phyloP scores from a whole-genome alignment of 2,797 vertebrate genomes.

The Scomberomorus guttatus region DNA sequence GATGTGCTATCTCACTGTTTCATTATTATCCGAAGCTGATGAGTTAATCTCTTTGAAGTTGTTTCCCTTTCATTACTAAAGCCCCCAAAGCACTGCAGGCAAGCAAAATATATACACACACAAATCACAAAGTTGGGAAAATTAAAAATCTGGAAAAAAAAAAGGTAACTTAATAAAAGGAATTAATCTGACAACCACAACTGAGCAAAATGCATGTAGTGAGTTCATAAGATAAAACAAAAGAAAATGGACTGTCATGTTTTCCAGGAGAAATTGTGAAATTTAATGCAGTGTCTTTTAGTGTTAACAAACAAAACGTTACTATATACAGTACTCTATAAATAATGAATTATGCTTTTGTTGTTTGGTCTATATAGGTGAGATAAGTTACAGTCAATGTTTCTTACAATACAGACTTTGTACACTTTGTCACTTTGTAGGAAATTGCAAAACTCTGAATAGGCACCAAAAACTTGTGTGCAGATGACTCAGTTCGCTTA shows the following conservation, averaged over 20 bases:
- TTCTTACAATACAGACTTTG: neutral
- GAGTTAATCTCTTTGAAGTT: constrained; percentile 83
- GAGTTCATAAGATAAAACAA: constrained; percentile 37
- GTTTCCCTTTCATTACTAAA: constrained; percentile 81
- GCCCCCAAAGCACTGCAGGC: constrained; percentile 58
- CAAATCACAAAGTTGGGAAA: constrained; percentile 68
- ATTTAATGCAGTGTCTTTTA: constrained; percentile 13
- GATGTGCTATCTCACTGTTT: constrained; percentile 74
- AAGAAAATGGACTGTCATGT: constrained; percentile 30
- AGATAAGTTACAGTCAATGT: no score
- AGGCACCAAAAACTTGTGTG: neutral
- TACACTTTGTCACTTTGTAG: neutral
- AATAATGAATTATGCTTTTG: neutral
- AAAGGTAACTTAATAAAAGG: constrained; percentile 53
- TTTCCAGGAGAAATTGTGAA: constrained; percentile 9
- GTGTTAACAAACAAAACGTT: constrained; percentile 4
- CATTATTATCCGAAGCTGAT: constrained; percentile 78
- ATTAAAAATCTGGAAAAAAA: constrained; percentile 52
- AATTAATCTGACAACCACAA: constrained; percentile 46
- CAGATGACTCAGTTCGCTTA: neutral
- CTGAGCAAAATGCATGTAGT: constrained; percentile 3
- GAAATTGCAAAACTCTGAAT: neutral
- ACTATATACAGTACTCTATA: neutral
- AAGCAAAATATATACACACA: constrained; percentile 50
- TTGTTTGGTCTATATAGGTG: neutral